Percentiles rank a stretch among this genome's conserved stretches.
phyloP scores from a whole-genome alignment of 2,888 invertebrate species.

The Rambutsinella grinnellia region DNA sequence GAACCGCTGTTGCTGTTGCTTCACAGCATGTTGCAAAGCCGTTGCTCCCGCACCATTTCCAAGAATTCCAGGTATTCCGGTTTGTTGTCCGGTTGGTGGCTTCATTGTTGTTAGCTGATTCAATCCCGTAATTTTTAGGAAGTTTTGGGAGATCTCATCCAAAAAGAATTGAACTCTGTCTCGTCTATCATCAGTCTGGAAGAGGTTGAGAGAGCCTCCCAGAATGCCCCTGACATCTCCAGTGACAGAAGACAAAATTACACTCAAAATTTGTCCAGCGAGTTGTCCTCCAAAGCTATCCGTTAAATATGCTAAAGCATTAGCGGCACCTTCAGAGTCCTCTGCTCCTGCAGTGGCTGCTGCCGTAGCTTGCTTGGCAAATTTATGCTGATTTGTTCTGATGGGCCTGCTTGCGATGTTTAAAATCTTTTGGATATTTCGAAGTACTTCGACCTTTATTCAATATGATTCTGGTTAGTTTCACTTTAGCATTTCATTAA shows the following conservation, averaged over 20 bases:
- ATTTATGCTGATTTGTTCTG: neutral
- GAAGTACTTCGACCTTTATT: slow-evolving; percentile 20
- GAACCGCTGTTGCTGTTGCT: slow-evolving; percentile 2
- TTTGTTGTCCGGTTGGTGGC: neutral
- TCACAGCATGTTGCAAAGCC: neutral
- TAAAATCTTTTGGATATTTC: slow-evolving; percentile 17
- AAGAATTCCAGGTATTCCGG: neutral
- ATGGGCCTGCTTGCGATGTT: neutral
- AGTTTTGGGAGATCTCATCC: slow-evolving; percentile 38
- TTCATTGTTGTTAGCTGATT: slow-evolving; percentile 10
- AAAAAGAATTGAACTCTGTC: slow-evolving; percentile 28
- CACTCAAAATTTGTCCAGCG: slow-evolving; percentile 43
- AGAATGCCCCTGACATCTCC: slow-evolving; percentile 47
- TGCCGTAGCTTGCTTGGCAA: slow-evolving; percentile 23
- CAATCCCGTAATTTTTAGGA: slow-evolving; percentile 28
- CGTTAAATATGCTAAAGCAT: slow-evolving; percentile 29
- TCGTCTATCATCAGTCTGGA: slow-evolving; percentile 31
- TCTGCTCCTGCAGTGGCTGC: no score
- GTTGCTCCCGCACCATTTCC: neutral
- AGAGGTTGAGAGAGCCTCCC: slow-evolving; percentile 38
- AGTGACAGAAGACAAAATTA: slow-evolving; percentile 28
- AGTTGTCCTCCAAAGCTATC: slow-evolving; percentile 43
- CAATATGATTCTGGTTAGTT: no score
- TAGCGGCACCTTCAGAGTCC: slow-evolving; percentile 28
- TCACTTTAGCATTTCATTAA: no score